Evolutionary conservation across 2,113 vertebrate species (phyloP).

Genomic region (Xenotilapia longispinis): DNA sequence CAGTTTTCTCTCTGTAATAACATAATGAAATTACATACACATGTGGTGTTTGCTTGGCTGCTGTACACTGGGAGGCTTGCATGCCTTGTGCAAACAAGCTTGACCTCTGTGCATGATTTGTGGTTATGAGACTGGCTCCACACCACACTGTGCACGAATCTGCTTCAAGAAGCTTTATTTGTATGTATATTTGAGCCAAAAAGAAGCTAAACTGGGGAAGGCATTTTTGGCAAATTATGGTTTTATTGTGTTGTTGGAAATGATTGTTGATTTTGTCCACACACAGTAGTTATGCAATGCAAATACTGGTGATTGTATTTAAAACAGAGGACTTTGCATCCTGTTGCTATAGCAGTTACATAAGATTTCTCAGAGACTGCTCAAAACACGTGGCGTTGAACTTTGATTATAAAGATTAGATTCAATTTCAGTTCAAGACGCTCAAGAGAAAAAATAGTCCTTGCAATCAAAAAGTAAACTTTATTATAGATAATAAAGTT

Average conservation of each 20-base stretch:
- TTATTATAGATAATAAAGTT: neutral
- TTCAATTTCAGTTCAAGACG: neutral
- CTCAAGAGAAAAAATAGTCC: neutral
- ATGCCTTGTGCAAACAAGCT: neutral
- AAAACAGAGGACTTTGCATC: neutral
- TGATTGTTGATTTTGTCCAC: neutral
- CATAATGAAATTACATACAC: neutral
- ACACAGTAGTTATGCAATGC: neutral
- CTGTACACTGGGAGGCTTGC: neutral
- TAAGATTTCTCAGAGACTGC: neutral
- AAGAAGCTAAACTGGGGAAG: neutral
- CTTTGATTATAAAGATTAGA: neutral
- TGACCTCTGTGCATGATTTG: neutral
- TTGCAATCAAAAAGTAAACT: neutral
- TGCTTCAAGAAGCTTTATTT: neutral
- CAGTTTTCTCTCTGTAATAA: neutral
- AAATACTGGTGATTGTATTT: constrained; percentile 3
- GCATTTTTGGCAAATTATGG: neutral
- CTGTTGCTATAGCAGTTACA: neutral
- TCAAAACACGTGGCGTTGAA: neutral
- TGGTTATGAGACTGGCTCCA: neutral
- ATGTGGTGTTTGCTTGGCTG: neutral
- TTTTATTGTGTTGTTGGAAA: neutral
- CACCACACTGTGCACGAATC: neutral
- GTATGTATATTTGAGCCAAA: neutral